A percentile compares a stretch with the other conserved stretches of the same genome.
Conservation (phyloP, 2,888 invertebrate species). For the Theodoxus fluviatilis region DNA sequence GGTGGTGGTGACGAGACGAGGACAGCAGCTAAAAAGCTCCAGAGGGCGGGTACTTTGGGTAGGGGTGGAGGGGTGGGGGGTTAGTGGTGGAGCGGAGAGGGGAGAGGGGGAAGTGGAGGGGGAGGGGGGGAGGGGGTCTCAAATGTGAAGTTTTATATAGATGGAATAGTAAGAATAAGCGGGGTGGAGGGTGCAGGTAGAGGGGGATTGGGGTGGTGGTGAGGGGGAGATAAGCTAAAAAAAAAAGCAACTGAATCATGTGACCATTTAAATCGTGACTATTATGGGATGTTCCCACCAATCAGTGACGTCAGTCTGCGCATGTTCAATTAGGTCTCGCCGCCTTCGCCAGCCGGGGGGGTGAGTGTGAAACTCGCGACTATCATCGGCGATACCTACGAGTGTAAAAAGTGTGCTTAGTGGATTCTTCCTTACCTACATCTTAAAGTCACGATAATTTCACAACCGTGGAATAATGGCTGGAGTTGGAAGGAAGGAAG, state of each 20-base stretch:
- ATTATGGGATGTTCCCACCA: constrained; percentile 54
- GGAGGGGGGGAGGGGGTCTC: constrained; percentile 17
- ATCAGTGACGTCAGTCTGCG: constrained; percentile 55
- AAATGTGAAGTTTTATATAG: constrained; percentile 1
- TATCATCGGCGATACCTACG: too few relatives aligned
- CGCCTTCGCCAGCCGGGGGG: constrained; percentile 37
- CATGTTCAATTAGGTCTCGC: constrained; percentile 45
- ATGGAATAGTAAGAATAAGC: constrained; percentile 6
- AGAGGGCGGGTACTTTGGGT: too few relatives aligned
- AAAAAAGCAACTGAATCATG: constrained; percentile 22
- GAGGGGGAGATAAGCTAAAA: background rate
- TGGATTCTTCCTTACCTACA: too few relatives aligned
- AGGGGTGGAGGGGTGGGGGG: too few relatives aligned
- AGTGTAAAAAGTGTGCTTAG: too few relatives aligned
- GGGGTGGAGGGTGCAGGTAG: background rate
- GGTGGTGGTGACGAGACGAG: too few relatives aligned
- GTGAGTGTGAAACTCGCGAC: constrained; percentile 14
- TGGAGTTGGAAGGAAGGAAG: constrained; percentile 42
- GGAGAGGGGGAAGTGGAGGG: constrained; percentile 22
- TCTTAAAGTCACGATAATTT: too few relatives aligned
- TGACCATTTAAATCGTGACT: constrained; percentile 33
- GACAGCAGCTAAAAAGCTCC: too few relatives aligned
- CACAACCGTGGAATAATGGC: constrained; percentile 30
- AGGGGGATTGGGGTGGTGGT: background rate
- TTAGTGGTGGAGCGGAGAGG: background rate